Conservation (phyloP, 2,888 invertebrate species). For the Apotomis capreana region DNA sequence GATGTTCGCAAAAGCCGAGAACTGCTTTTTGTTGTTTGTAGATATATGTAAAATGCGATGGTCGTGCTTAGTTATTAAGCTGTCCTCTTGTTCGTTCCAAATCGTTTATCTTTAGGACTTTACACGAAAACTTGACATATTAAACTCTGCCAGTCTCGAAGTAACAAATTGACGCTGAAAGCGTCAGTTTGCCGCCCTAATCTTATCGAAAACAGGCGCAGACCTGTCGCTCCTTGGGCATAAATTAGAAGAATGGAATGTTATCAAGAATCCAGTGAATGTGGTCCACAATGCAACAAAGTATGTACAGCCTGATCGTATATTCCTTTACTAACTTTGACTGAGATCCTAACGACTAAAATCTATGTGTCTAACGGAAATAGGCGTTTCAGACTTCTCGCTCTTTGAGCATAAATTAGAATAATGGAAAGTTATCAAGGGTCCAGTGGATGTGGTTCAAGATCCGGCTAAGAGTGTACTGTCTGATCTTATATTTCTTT, state of each 20-base stretch:
- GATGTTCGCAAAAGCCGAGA: no score
- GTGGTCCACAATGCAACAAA: not conserved
- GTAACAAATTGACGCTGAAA: constrained; percentile 32
- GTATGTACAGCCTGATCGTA: not conserved
- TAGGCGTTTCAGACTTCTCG: constrained; percentile 20
- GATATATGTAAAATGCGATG: not conserved
- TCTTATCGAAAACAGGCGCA: constrained; percentile 34
- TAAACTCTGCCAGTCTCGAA: constrained; percentile 32
- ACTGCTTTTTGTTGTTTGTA: no score
- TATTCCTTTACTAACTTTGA: not conserved
- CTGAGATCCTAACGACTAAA: no score
- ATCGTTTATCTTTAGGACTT: constrained; percentile 24
- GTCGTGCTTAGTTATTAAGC: not conserved
- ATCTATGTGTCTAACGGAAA: no score
- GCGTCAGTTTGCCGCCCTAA: constrained; percentile 34
- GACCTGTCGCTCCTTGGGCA: constrained; percentile 34
- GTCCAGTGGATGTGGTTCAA: not conserved
- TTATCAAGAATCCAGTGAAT: constrained; percentile 25
- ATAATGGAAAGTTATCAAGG: constrained; percentile 35
- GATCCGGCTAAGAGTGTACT: not conserved
- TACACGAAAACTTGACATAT: constrained; percentile 30
- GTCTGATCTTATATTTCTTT: not conserved
- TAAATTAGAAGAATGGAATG: constrained; percentile 39
- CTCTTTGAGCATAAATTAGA: constrained; percentile 37
- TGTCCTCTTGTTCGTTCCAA: constrained; percentile 13